Base-by-base conservation (phyloP, 2,113 vertebrate genomes). In the Tupaia tana region DNA sequence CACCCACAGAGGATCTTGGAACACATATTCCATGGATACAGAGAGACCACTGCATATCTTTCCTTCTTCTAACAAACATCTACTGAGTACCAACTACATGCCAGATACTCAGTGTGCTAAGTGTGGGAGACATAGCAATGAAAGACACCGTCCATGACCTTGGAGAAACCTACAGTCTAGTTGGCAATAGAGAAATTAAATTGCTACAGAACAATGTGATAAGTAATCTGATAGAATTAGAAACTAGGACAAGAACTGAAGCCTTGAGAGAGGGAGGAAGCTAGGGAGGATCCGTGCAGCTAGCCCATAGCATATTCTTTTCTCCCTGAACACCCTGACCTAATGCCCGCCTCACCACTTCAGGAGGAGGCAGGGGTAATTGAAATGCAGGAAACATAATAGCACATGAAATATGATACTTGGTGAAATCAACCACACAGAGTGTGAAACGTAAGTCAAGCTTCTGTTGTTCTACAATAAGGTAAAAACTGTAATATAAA, bases 381-480 rank as follows among this genome's bases (percentile, higher is more conserved):
- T 88, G 83, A 94, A 96, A 89, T 90, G 24, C 58, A 84, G 31
- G 34, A 96, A 96, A 96, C 9, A 2, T 14, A 71, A 93, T 66
- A 94, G 29, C 22, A 27, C 34, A 29, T 69, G 90, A 93, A 91
- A 96, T n/a, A 67, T 43, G 85, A 95, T 19, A 85, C 86, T 87
- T 92, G 11, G n/a, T 71, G 58, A 95, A 90, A 97, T 95, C 86
- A 89, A 96, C 56, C 90, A 87, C 80, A 71, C 64, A 93, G 74
- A 75, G 59, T 89, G 59, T 85, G 64, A 90, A 97, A 94, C 3
- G 2, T 24, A 86, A 89, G 73, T 78, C 52, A 27, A 5, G 22
- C 59, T 52, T 87, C 56, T 67, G 6, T 94, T 96, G 93, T 92
- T 97, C 85, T 90, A 16, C 29, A 86, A 82, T 19, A 69, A 80